A percentile compares a stretch with the other conserved stretches of the same genome.
phyloP scores from a whole-genome alignment of 2,113 vertebrate genomes.

The Laticauda colubrina region DNA sequence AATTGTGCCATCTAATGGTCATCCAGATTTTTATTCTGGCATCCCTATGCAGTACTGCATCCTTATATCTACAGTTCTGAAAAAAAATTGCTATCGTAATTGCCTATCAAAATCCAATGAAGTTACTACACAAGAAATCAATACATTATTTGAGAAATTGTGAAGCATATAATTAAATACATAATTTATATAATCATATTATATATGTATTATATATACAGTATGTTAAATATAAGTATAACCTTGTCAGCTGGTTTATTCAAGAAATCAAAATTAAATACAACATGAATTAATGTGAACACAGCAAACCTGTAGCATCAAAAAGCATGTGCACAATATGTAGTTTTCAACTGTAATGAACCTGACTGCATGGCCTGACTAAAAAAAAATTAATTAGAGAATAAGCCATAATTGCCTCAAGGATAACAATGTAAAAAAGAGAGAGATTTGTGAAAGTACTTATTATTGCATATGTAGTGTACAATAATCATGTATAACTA shows the following conservation, averaged over 20 bases:
- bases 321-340: background rate
- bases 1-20: background rate
- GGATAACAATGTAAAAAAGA: background rate
- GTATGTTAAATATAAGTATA: background rate
- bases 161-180: background rate
- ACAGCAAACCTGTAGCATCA: background rate
- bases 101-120: background rate
- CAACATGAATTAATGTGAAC: background rate
- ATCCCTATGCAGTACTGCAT: background rate
- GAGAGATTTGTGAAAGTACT: background rate
- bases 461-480: background rate
- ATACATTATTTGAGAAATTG: background rate
- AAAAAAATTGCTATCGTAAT: background rate
- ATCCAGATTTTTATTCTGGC: background rate
- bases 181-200: background rate
- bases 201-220: too few relatives aligned
- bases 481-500: background rate
- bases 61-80: background rate
- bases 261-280: background rate
- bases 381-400: background rate
- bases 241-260: background rate
- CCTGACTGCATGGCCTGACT: background rate
- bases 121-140: background rate
- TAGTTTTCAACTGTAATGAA: background rate
- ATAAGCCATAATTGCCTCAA: background rate